A percentile compares a stretch with the other conserved stretches of the same genome.
Conservation (phyloP, 2,888 invertebrate genomes). For the Rhagophthalmus giganteus region DNA sequence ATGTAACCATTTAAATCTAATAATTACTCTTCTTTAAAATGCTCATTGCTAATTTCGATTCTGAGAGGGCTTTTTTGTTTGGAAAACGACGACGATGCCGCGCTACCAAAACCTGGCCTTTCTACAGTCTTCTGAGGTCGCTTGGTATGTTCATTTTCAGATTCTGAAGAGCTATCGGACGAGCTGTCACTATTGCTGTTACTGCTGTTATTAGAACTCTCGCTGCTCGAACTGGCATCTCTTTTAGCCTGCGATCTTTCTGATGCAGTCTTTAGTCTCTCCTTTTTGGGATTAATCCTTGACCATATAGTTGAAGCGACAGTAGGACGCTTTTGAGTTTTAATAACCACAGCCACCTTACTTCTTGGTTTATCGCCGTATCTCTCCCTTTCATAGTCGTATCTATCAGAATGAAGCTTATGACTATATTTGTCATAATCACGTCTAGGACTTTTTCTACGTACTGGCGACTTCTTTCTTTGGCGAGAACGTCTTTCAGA, state of each 20-base stretch:
- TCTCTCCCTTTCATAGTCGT: constrained; percentile 8
- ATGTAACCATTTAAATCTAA: neutral
- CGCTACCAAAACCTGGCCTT: constrained; percentile 43
- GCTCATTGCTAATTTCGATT: constrained; percentile 50
- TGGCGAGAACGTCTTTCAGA: constrained; percentile 4
- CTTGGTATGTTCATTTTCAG: constrained; percentile 21
- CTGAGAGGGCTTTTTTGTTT: constrained; percentile 48
- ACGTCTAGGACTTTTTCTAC: constrained; percentile 1
- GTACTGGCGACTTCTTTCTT: constrained; percentile 4
- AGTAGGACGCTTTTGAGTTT: constrained; percentile 48
- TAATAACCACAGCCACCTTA: constrained; percentile 53
- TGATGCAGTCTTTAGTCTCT: constrained; percentile 34
- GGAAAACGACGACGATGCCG: constrained; percentile 21
- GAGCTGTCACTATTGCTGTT: constrained; percentile 24
- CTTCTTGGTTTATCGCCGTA: constrained; percentile 45
- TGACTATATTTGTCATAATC: constrained; percentile 16
- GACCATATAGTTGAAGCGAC: constrained; percentile 53
- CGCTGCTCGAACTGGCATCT: constrained; percentile 30
- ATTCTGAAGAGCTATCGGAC: constrained; percentile 25
- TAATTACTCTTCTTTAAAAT: constrained; percentile 36
- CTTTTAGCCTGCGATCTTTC: constrained; percentile 31
- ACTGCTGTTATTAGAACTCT: constrained; percentile 26
- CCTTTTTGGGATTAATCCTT: constrained; percentile 34
- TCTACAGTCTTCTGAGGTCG: constrained; percentile 2
- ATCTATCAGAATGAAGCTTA: constrained; percentile 28